Conservation (phyloP, 1,140 invertebrate genomes). For the Kradibia gibbosae region DNA sequence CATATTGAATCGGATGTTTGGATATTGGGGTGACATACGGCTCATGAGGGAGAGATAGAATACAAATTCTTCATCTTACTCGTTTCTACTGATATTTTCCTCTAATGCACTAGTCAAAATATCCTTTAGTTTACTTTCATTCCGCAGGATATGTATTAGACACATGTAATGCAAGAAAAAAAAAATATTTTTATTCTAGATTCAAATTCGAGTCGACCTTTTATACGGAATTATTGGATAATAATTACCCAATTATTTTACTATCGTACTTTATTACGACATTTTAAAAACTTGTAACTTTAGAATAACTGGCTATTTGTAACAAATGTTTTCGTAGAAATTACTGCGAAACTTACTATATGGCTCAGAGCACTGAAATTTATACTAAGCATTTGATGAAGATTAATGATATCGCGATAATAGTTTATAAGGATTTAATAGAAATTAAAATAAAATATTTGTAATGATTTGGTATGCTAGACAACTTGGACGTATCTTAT, state of each 20-base stretch:
- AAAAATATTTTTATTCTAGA: too few relatives aligned
- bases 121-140: constrained; percentile 14
- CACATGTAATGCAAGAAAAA: constrained; percentile 21
- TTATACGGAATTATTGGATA: too few relatives aligned
- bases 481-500: background rate
- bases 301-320: background rate
- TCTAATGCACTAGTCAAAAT: background rate
- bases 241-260: too few relatives aligned
- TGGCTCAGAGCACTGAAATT: background rate
- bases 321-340: background rate
- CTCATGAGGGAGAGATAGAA: background rate
- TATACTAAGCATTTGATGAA: background rate
- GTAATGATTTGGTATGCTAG: background rate
- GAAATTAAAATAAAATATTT: background rate
- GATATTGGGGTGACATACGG: constrained; percentile 14
- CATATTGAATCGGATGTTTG: constrained; percentile 29
- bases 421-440: background rate
- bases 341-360: background rate
- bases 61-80: background rate
- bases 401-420: constrained; percentile 3
- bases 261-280: too few relatives aligned
- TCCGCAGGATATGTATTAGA: constrained; percentile 19
- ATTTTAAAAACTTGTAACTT: too few relatives aligned
- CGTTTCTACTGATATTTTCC: background rate
- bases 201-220: too few relatives aligned